Base-by-base conservation (phyloP, 2,888 invertebrate species). In the Cerastoderma edule region DNA sequence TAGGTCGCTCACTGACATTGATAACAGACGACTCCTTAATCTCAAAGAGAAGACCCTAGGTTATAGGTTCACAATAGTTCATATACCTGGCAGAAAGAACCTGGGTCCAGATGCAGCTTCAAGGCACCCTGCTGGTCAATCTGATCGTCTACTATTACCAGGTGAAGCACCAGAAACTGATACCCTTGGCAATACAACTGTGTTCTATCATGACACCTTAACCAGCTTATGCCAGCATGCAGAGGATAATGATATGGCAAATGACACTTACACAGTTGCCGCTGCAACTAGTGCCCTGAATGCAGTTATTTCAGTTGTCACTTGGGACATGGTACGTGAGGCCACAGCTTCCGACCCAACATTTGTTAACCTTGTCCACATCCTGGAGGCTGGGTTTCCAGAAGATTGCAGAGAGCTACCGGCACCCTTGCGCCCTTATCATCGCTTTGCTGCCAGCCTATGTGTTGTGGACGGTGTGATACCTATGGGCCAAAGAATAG, bases 41-140 rank as follows among this genome's bases (percentile, higher is more conserved):
- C 75, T 75, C 28, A 72, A 78, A 66, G 75, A 81, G 53, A 80
- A 73, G 33, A 71, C 72, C 10, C 67, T 67, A 2, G 73, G 73
- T 19, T 80, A 80, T n/a, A 70, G 30, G 46, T 80, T 80, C 57
- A 67, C 67, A 13, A 33, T 77, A 1, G 64, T 80, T 30, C 68
- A 79, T 70, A 67, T 79, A 5, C 69, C 75, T 28, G 72, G 75
- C 13, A 50, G 22, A n/a, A 50, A 50, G 50, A 50, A 50, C 22
- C 10, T 50, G 6, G 78, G 74, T 30, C 74, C 78, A 30, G 74
- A 78, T 74, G 66, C 69, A 57, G 72, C 69, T 44, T 78, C 74
- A 16, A 48, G 74, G 22, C 56, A 78, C 35, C 78, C 73, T 24
- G 66, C 46, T 60, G 22, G 78, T 13, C 33, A 65, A 0, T 57